Base-by-base conservation (phyloP, 2,888 invertebrate genomes). In the Melieria omissa region DNA sequence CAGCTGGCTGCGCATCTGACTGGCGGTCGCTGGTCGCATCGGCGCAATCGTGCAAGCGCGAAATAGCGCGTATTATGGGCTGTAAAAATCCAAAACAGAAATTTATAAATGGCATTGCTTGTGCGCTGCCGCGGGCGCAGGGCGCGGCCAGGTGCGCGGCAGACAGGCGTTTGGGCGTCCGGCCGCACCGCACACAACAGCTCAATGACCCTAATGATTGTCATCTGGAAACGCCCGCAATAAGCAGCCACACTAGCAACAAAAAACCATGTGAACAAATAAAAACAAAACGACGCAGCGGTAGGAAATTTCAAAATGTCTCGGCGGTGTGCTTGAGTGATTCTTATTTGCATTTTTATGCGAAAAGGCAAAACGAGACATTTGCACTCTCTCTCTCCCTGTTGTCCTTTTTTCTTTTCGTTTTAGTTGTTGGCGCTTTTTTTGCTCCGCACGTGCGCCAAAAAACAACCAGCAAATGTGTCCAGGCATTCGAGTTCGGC, bases 291-390 rank as follows among this genome's bases (percentile, higher is more conserved):
- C 4, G 4, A n/a, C 58, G 9, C 41, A 14, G 29, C 60, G 52
- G 4, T 60, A 61, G 49, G 49, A 45, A 9, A 52, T 41, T 46
- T 62, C 52, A 72, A 68, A 66, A n/a, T 58, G 49, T 73, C 76
- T 75, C 76, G 70, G 75, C 74, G 78, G 78, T 79, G 77, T 73
- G 63, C 72, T 75, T 68, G 49, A 73, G 60, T 62, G 76, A 71
- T 75, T 79, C 77, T 77, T 81, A 78, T 80, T 80, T 80, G 80
- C 80, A 80, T 80, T 80, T 80, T 78, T 77, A 78, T 76, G 67
- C 55, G 70, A 42, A 60, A 64, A 52, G 68, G 42, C 10, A 47
- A 52, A 42, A 7, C 65, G 47, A 49, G 16, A 60, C 44, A 65
- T 44, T 65, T 44, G 46, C 29, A 12, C n/a, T 64, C 47, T 52